Evolutionary conservation across 2,797 vertebrate genomes (phyloP), one percentile per base, ranked within the genome.

Genomic region (Poeciliopsis presidionis): DNA sequence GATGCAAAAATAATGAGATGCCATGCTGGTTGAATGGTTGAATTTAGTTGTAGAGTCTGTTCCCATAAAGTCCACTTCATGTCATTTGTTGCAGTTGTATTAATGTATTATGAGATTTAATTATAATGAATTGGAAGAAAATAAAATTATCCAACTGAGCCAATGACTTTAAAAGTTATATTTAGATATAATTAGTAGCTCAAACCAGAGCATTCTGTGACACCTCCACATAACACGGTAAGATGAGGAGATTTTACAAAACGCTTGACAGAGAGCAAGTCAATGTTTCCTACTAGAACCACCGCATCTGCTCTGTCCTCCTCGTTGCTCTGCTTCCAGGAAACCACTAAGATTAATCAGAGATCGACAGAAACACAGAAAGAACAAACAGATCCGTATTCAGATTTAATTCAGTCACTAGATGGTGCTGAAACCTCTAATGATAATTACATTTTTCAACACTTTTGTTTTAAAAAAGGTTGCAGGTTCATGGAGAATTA

Each of bases 211-310:
- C 72, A 75, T 84, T 73, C 51, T 78, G 65, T 87, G 87, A 90
- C 86, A 87, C 81, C 74, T 74, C 74, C 85, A 92, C 77, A 88
- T 87, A 86, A 90, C 85, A 89, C 88, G 80, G 86, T 76, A 80
- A 80, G 79, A 85, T 30, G 46, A 84, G 53, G 70, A 85, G 73
- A 85, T 92, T 72, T 73, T 92, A 93, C 90, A 94, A 94, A 91
- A 86, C 71, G 6, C 73, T 90, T 92, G 94, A 95, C 94, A 94
- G 86, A 95, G 93, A 90, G 84, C 87, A 91, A 93, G 84, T 87
- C 83, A 84, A 84, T 39, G 81, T 87, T 95, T 94, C 93, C 94
- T 84, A 88, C 87, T 88, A 84, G 92, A 94, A 80, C 94, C 94
- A 91, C 72, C 49, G 72, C 75, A 73, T 81, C 72, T 86, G 75